Base-by-base conservation (phyloP, 2,888 invertebrate species). In the Lasioglossum pauxillum region DNA sequence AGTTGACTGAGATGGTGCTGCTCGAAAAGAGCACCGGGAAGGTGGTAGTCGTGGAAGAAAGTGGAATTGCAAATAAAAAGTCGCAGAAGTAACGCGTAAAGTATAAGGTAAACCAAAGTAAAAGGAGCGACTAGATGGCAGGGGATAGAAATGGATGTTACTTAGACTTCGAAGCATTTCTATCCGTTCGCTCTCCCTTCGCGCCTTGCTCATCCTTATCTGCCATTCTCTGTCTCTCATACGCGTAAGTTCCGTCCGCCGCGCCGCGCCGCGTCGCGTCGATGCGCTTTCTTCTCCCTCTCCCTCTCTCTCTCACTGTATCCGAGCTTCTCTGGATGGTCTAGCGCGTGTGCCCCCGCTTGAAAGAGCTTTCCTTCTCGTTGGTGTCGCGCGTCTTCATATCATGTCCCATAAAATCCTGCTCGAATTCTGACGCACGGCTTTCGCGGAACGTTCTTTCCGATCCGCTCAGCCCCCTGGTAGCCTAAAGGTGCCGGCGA, bases 121-220 rank as follows among this genome's bases (percentile, higher is more conserved):
- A 91, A 92, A 91, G 90, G 88, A 87, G 88, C 80, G 88, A 83
- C 78, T 84, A 75, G 86, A 84, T 87, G 86, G 88, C 82, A 77
- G 80, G 86, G 90, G 91, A 88, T 92, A 89, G 91, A 93, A 94
- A 94, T 93, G 93, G 94, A 94, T 94, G 94, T 93, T 93, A 93
- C 94, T 93, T 92, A 92, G 92, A 92, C 93, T 93, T 93, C 87
- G 89, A 91, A 92, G 91, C 91, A 88, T 88, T 88, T 91, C 89
- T 89, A 81, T 89, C 85, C 84, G 84, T 80, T 87, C 73, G 12
- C 38, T 14, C n/a, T 19, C 14, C 35, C 8, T 64, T 69, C 75
- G 16, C 35, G 23, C 23, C 23, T 23, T 23, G 8, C 83, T 16
- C 74, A 44, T 38, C 35, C 79, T 75, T 49, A 12, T 38, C 23